Evolutionary conservation across 2,888 invertebrate genomes (phyloP).

Genomic region (Gari tellinella): DNA sequence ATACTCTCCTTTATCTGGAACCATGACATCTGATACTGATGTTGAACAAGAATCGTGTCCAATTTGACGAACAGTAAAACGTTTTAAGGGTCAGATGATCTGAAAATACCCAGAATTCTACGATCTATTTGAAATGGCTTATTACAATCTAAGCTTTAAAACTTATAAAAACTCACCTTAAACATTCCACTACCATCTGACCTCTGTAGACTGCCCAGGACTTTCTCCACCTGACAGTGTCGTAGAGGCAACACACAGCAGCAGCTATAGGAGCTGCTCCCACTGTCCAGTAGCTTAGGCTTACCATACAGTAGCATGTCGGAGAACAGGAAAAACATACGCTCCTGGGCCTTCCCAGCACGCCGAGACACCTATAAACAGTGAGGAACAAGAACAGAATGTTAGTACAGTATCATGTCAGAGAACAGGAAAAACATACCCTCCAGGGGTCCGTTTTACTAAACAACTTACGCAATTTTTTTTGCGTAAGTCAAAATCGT

Average conservation of each 20-base stretch:
- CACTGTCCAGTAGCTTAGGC: conserved; percentile 86
- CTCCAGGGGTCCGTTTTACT: no score
- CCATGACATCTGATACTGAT: no score
- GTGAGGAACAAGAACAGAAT: no score
- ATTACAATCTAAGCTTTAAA: no score
- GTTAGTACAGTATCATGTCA: conserved; percentile 91
- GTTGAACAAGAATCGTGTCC: no score
- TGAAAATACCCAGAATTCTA: no score
- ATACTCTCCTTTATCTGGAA: no score
- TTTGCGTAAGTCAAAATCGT: no score
- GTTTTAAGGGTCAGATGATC: no score
- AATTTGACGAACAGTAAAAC: no score
- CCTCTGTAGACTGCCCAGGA: conserved; percentile 87
- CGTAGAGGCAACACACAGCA: conserved; percentile 89
- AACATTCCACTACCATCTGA: conserved; percentile 76
- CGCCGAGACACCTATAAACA: conserved; percentile 85
- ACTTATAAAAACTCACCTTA: conserved; percentile 63
- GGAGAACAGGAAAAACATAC: conserved; percentile 90
- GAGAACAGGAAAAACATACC: conserved; percentile 90
- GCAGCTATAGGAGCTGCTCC: conserved; percentile 87
- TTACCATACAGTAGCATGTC: conserved; percentile 91
- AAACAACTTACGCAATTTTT: no score
- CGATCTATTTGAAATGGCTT: no score
- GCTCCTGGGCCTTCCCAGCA: conserved; percentile 84
- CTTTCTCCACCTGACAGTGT: conserved; percentile 88